Evolutionary conservation across 2,888 invertebrate species (phyloP).

Genomic region (Agonopterix alstromeriana): DNA sequence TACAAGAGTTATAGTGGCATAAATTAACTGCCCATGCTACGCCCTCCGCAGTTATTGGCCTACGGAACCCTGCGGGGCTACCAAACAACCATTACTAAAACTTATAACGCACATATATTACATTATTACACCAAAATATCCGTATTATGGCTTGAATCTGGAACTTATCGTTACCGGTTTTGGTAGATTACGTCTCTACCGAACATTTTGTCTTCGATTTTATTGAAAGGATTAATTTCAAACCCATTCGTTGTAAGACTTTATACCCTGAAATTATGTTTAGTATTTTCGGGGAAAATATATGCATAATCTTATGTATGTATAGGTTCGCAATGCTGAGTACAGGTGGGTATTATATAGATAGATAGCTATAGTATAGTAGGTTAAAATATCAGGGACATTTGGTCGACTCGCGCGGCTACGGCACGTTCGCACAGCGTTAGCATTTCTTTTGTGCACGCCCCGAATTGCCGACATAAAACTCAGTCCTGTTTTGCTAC

Average conservation of each 20-base stretch:
- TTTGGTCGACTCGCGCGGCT: constrained; percentile 18
- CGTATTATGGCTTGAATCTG: constrained; percentile 21
- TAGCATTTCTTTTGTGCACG: constrained; percentile 73
- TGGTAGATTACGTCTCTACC: constrained; percentile 12
- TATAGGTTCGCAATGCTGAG: background rate
- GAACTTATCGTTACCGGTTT: constrained; percentile 41
- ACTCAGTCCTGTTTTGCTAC: constrained; percentile 67
- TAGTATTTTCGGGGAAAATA: no score
- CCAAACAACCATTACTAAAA: constrained; percentile 16
- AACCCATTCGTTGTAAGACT: constrained; percentile 16
- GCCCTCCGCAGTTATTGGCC: constrained; percentile 47
- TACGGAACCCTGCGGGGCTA: constrained; percentile 29
- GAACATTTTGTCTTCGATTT: constrained; percentile 37
- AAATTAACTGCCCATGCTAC: constrained; percentile 58
- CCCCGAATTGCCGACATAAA: constrained; percentile 72
- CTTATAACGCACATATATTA: background rate
- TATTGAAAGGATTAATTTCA: constrained; percentile 41
- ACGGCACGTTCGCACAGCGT: constrained; percentile 56
- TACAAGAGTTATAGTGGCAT: constrained; percentile 68
- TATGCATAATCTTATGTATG: background rate
- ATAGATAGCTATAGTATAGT: constrained; percentile 6
- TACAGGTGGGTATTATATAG: background rate
- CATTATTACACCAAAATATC: constrained; percentile 31
- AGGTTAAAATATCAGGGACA: constrained; percentile 13
- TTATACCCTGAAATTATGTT: background rate